phyloP scores from a whole-genome alignment of 2,797 vertebrate genomes.

The Centropyge bicolor region DNA sequence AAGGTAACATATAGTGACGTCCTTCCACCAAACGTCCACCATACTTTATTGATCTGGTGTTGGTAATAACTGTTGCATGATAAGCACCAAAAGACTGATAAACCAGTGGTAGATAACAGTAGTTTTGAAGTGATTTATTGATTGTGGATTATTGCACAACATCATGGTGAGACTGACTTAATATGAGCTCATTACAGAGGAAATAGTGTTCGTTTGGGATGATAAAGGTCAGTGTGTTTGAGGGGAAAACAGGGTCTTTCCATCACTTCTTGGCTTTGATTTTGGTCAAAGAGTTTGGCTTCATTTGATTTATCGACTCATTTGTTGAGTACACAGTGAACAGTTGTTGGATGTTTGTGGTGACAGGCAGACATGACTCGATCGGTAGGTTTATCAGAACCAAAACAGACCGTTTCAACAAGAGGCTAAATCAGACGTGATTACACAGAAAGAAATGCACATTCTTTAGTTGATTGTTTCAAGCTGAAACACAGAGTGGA shows the following conservation, averaged over 20 bases:
- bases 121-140: neutral
- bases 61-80: neutral
- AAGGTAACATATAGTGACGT: constrained; percentile 82
- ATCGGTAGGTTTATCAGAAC: constrained; percentile 61
- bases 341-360: constrained; percentile 17
- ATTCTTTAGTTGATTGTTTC: constrained; percentile 55
- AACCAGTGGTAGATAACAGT: neutral
- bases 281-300: constrained; percentile 47
- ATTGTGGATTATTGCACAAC: neutral
- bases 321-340: constrained; percentile 45
- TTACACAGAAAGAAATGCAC: constrained; percentile 32
- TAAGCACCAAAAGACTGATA: neutral
- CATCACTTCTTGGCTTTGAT: constrained; percentile 34
- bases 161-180: neutral
- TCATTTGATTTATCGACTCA: constrained; percentile 32
- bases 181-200: constrained; percentile 15
- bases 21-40: neutral
- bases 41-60: neutral
- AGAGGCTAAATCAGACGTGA: constrained; percentile 34
- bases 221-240: constrained; percentile 36
- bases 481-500: constrained; percentile 23
- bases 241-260: neutral
- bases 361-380: constrained; percentile 41
- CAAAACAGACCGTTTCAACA: constrained; percentile 54
- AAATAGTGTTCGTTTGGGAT: constrained; percentile 24